phyloP scores from a whole-genome alignment of 1,140 invertebrate species.

The Melipona quadrifasciata region DNA sequence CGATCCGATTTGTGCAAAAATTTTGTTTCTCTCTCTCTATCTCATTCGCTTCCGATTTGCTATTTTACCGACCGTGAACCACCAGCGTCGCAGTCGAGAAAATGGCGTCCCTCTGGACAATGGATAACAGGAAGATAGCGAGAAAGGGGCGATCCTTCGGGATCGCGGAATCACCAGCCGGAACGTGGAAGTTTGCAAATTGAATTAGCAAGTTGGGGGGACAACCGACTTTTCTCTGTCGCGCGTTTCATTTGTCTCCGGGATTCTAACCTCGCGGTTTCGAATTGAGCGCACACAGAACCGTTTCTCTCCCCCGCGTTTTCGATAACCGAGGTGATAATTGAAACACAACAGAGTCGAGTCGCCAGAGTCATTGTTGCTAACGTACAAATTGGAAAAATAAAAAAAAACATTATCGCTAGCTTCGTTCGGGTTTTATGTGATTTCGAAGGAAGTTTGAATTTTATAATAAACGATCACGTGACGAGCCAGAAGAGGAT shows the following conservation, averaged over 20 bases:
- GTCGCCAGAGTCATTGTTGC: too few species aligned
- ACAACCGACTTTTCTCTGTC: conserved; percentile 51
- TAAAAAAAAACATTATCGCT: too few species aligned
- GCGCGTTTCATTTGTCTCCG: conserved; percentile 67
- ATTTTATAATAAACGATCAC: too few species aligned
- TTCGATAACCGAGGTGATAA: too few species aligned
- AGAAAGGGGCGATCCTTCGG: conserved; percentile 29
- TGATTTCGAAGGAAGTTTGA: too few species aligned
- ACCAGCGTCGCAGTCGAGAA: too few species aligned
- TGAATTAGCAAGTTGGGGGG: conserved; percentile 70
- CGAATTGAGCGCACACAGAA: conserved; percentile 36
- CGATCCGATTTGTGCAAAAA: conserved; percentile 15
- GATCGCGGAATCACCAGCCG: conserved; percentile 61
- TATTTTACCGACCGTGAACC: neutral
- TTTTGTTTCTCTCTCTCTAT: neutral
- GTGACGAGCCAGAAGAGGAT: too few species aligned
- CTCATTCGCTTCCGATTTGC: neutral
- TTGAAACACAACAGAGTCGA: too few species aligned
- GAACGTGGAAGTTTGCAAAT: conserved; percentile 66
- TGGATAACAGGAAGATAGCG: conserved; percentile 47
- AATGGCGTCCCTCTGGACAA: neutral
- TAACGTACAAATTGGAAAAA: too few species aligned
- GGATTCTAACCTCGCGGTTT: conserved; percentile 19
- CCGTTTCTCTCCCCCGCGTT: too few species aligned
- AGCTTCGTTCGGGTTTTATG: too few species aligned